Evolutionary conservation across 2,888 invertebrate species (phyloP), one percentile per base, ranked within the genome.

Genomic region (Suillia variegata): DNA sequence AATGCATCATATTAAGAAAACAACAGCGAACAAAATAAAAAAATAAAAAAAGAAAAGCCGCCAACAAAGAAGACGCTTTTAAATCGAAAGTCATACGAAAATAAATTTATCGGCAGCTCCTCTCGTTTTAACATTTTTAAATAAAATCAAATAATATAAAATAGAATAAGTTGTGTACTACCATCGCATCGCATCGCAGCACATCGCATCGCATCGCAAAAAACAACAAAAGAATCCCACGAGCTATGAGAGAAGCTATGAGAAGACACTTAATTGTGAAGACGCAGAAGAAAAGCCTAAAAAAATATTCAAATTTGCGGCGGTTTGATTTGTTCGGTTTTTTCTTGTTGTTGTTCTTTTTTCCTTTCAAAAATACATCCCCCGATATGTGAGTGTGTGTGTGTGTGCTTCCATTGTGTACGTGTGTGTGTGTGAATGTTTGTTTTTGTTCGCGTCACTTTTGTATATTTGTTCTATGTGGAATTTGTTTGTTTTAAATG

Each of bases 41-140:
- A 10, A 45, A 6, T 6, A 45, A 45, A 45, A 45, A 48, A 20
- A n/a, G n/a, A n/a, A n/a, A n/a, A n/a, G n/a, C n/a, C n/a, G n/a
- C n/a, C 5, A 48, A 22, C 48, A 48, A 48, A 48, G 18, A 22
- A 20, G 22, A 17, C 4, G 4, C 4, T 18, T 22, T 12, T 21
- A 48, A 48, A 48, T 17, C 5, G 50, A 50, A 45, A 50, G 34
- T 54, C n/a, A n/a, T 54, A 54, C 45, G 26, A 59, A 59, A 59
- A 59, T 59, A 59, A 59, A 59, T 50, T 54, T 54, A 59, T 59
- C 54, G 54, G 45, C 59, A 54, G 59, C 42, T 59, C 54, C 54
- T 50, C 48, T n/a, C n/a, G n/a, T n/a, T n/a, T n/a, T n/a, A n/a
- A n/a, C n/a, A n/a, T n/a, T n/a, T n/a, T n/a, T n/a, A n/a, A n/a